phyloP scores from a whole-genome alignment of 2,113 vertebrate species.

The Lagopus leucura region DNA sequence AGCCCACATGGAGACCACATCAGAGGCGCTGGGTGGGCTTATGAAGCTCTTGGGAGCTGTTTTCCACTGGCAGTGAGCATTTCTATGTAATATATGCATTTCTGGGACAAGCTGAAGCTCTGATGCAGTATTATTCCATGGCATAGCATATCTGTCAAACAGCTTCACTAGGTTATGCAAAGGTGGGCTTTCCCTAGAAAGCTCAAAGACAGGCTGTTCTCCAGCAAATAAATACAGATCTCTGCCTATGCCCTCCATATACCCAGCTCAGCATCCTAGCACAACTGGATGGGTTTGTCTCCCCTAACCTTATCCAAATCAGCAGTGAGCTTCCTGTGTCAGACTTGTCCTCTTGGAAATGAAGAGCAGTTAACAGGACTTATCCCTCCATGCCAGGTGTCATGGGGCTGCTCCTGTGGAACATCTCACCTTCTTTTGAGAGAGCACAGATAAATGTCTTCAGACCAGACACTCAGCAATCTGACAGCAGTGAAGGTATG shows the following conservation, averaged over 20 bases:
- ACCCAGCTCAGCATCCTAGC: not conserved
- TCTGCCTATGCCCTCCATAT: not conserved
- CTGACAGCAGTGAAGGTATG: not conserved
- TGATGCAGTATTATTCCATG: not conserved
- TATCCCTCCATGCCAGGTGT: rapidly evolving
- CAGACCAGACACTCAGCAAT: not conserved
- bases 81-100: not conserved
- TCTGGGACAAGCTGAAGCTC: not conserved
- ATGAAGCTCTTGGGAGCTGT: not conserved
- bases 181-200: not conserved
- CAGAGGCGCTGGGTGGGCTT: not conserved
- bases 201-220: not conserved
- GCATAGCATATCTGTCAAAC: not conserved
- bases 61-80: not conserved
- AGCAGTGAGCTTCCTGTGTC: too few species aligned
- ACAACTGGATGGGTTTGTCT: not conserved
- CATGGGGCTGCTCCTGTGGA: rapidly evolving
- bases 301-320: not conserved
- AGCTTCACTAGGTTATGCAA: not conserved
- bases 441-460: not conserved
- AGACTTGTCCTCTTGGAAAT: not conserved
- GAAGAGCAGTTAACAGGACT: not conserved
- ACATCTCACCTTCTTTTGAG: not conserved
- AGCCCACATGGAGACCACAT: not conserved
- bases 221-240: not conserved